These are phyloP conservation scores for Eristalis arbustorum DNA, from an alignment of 2,888 invertebrate species.

Conservation along the genomic window DNA sequence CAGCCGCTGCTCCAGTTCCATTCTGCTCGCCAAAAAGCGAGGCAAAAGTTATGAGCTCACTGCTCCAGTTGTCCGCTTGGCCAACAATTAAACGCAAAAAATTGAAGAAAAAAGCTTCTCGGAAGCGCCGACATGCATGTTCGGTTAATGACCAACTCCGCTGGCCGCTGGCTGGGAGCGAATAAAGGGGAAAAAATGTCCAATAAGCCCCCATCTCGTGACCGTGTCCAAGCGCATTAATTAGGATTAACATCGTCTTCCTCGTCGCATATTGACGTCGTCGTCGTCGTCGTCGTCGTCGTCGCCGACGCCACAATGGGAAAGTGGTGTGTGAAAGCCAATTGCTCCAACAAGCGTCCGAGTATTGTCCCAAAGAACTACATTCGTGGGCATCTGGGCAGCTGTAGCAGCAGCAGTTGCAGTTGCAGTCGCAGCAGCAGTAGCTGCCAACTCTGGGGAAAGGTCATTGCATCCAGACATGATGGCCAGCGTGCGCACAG, in stretches of 20 bases:
- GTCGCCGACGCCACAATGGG: slow-evolving; percentile 41
- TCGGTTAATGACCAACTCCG: slow-evolving; percentile 33
- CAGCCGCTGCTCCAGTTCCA: slow-evolving; percentile 15
- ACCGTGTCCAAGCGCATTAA: slow-evolving; percentile 49
- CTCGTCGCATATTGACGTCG: background rate
- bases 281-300: background rate
- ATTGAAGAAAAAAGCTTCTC: slow-evolving; percentile 6
- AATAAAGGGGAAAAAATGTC: slow-evolving; percentile 9
- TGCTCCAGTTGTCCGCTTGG: slow-evolving; percentile 29
- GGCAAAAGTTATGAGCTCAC: background rate
- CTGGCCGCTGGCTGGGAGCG: background rate
- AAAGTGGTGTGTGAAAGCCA: slow-evolving; percentile 57
- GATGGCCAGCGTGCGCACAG: background rate
- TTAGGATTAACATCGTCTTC: slow-evolving; percentile 56
- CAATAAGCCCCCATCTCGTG: slow-evolving; percentile 38
- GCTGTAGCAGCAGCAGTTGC: background rate
- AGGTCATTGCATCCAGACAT: slow-evolving; percentile 50
- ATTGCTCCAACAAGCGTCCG: slow-evolving; percentile 27
- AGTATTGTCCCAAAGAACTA: slow-evolving; percentile 55
- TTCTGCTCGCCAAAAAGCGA: background rate
- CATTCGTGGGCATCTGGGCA: slow-evolving; percentile 23
- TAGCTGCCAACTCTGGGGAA: slow-evolving; percentile 27
- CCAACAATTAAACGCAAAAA: slow-evolving; percentile 18
- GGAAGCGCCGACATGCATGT: slow-evolving; percentile 21
- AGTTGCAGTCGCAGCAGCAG: background rate